A percentile compares a stretch with the other conserved stretches of the same genome.
These are phyloP conservation scores for Drosophila suzukii DNA, from an alignment of 1,140 invertebrate genomes.

Conservation along the genomic window DNA sequence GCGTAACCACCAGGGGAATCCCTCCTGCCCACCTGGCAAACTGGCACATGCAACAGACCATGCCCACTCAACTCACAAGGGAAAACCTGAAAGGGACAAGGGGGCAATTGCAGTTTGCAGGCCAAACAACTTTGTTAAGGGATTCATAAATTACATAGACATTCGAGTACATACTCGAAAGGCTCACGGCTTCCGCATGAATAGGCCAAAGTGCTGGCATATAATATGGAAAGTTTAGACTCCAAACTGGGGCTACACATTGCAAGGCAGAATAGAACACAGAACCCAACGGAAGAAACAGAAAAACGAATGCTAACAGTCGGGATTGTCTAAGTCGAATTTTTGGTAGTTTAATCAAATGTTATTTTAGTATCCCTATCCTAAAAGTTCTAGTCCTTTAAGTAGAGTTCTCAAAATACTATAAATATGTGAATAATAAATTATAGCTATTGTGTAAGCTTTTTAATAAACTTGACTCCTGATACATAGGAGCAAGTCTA, in stretches of 20 bases:
- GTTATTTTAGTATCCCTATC: no score
- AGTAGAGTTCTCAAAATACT: no score
- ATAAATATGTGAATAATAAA: no score
- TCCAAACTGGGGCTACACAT: constrained; percentile 11
- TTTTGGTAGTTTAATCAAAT: background rate
- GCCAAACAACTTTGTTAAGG: constrained; percentile 58
- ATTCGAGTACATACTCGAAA: constrained; percentile 32
- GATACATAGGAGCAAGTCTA: no score
- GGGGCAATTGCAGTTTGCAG: constrained; percentile 55
- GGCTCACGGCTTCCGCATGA: constrained; percentile 26
- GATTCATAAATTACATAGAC: constrained; percentile 64
- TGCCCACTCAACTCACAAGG: background rate
- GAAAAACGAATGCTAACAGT: background rate
- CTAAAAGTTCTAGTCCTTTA: no score
- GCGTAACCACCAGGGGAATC: constrained; percentile 3
- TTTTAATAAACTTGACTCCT: no score
- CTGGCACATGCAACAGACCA: constrained; percentile 74
- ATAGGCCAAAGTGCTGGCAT: constrained; percentile 36
- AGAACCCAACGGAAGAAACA: constrained; percentile 5
- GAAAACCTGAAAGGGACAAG: constrained; percentile 3
- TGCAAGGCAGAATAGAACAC: constrained; percentile 22
- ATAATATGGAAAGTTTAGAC: constrained; percentile 32
- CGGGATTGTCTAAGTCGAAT: background rate
- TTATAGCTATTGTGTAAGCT: no score
- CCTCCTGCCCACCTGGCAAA: constrained; percentile 7